These are phyloP conservation scores for Climacteris rufus DNA, from an alignment of 2,113 vertebrate genomes.

Conservation along the genomic window DNA sequence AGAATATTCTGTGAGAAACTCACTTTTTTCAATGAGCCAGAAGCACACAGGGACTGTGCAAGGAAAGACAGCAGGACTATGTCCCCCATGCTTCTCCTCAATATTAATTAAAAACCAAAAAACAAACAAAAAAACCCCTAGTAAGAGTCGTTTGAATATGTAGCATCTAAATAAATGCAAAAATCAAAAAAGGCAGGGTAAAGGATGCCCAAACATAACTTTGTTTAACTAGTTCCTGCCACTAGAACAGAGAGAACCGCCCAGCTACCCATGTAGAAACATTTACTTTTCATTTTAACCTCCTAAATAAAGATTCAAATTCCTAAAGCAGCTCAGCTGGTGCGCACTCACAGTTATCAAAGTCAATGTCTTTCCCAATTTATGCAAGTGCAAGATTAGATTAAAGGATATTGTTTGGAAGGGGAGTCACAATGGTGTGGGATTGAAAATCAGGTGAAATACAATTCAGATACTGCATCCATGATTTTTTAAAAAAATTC, in stretches of 20 bases:
- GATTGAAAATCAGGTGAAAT: not conserved
- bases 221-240: not conserved
- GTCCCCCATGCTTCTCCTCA: not conserved
- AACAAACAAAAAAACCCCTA: not conserved
- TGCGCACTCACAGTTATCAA: not conserved
- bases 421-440: not conserved
- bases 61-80: not conserved
- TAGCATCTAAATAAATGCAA: not conserved
- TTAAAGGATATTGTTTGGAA: not conserved
- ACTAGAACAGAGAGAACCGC: not conserved
- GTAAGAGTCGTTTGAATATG: not conserved
- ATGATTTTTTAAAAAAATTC: not conserved
- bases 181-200: not conserved
- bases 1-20: not conserved
- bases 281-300: not conserved
- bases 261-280: not conserved
- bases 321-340: not conserved
- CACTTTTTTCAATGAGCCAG: not conserved
- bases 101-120: not conserved
- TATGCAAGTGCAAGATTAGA: not conserved
- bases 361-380: not conserved
- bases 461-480: not conserved
- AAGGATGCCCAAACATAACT: not conserved
- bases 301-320: not conserved
- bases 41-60: not conserved